Evolutionary conservation across 1,140 invertebrate species (phyloP), one percentile per base, ranked within the genome.

Genomic region (Bombus picipes): DNA sequence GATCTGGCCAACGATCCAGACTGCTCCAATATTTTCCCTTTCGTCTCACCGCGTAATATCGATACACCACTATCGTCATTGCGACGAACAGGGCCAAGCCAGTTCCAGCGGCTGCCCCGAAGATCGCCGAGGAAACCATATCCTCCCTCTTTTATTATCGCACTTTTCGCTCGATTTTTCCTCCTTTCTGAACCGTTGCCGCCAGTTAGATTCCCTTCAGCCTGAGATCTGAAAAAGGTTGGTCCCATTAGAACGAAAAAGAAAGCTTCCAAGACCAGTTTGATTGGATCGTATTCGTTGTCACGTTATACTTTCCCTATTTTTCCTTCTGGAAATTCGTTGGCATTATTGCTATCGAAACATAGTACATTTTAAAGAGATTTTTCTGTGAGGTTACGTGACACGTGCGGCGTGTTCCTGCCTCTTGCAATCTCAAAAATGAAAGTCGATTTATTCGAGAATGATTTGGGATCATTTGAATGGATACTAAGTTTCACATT

Each of bases 41-140:
- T 65, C 94, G 94, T 70, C 96, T 95, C 6, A 94, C 88, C 12
- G 95, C 92, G 89, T 97, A 97, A 87, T 97, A 97, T 70, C 96
- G 96, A 89, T 97, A 97, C 83, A 97, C 94, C 28, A 97, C 96
- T 77, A 97, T 96, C 2, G 96, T 97, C 89, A 97, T 96, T 13
- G 96, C 96, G 41, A 97, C 95, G 39, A 97, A 91, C 13, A 97
- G 91, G 1, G 96, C 96, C 62, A 97, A 91, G 6, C 97, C 97
- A 6, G 96, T 96, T 8, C 97, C 96, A 3, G 96, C 94, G 1
- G 97, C 97, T 22, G 96, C 97, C 3, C 96, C 97, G 34, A 97
- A 92, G 39, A 97, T 96, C 39, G 96, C 96, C 15, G 96, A 96
- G 62, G 96, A 96, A 62, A 97, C 96, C 96, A 96, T 96, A 76